Evolutionary conservation across 2,888 invertebrate genomes (phyloP), one percentile per base, ranked within the genome.

Genomic region (Hipparchia sbordonii): DNA sequence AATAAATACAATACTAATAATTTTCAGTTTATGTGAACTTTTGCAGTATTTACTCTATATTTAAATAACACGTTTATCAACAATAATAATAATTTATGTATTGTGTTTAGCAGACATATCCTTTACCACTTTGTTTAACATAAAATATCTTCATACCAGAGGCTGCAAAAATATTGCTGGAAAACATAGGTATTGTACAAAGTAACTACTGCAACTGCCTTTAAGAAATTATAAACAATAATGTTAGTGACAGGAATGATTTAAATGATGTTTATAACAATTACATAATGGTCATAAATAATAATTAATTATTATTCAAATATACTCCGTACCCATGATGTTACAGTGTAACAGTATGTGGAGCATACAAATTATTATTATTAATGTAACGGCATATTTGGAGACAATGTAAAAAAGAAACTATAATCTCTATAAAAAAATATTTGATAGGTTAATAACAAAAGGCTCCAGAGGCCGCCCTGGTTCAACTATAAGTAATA

Each of bases 1-100:
- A 92, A 92, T 93, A 93, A 93, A 93, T 92, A 93, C 93, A 92
- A 89, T 91, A 89, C 89, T 91, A 92, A 86, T 89, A 88, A 76
- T 85, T 86, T 86, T 86, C 85, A 82, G 82, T 71, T 86, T 87
- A 82, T 10, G 54, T 39, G 7, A 56, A 39, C 59, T 6, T 12
- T 67, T 33, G 48, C 52, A 69, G 61, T 81, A 82, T 81, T 84
- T 84, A 83, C 74, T 84, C 87, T 87, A 87, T 84, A 52, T 66
- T 52, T 66, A 66, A 46, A 54, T n/a, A 60, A 60, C 45, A 12
- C n/a, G 12, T 61, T 61, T 61, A 61, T 12, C 61, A 45, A 45
- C 61, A 12, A 6, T 45, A 45, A 13, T 13, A 7, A 46, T 46
- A 23, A 23, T 23, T 54, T 5, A 56, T 56, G 6, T 56, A 2